Evolutionary conservation across 1,140 invertebrate species (phyloP).

Genomic region (Drosophila gunungcola): DNA sequence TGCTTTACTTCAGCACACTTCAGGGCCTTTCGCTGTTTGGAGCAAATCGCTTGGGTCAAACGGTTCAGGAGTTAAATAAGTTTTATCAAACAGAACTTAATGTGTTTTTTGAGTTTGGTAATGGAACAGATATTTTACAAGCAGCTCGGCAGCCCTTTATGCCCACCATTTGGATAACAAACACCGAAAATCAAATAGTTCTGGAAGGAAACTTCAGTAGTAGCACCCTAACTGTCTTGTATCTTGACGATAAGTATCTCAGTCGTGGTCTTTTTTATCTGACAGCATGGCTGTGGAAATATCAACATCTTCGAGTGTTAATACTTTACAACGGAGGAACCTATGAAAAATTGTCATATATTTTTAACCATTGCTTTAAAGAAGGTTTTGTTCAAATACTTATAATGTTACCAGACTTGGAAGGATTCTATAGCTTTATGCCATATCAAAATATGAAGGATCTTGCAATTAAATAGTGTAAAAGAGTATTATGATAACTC

Average conservation of each 20-base stretch:
- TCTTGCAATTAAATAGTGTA: slow-evolving; percentile 17
- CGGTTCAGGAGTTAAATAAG: slow-evolving; percentile 39
- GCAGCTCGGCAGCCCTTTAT: not conserved
- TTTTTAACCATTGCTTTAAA: slow-evolving; percentile 48
- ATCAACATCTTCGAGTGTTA: slow-evolving; percentile 57
- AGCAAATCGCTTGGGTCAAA: slow-evolving; percentile 23
- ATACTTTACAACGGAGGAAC: slow-evolving; percentile 24
- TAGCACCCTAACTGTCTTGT: slow-evolving; percentile 41
- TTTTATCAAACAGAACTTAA: slow-evolving; percentile 50
- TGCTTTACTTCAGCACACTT: slow-evolving; percentile 36
- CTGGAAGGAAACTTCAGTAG: slow-evolving; percentile 54
- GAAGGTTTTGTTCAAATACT: slow-evolving; percentile 56
- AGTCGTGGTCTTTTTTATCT: slow-evolving; percentile 29
- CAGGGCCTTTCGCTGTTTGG: slow-evolving; percentile 47
- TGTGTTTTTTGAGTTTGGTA: slow-evolving; percentile 49
- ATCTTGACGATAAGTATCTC: slow-evolving; percentile 25
- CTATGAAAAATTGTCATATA: not conserved
- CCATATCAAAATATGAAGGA: slow-evolving; percentile 34
- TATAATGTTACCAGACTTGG: slow-evolving; percentile 8
- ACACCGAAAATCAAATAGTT: slow-evolving; percentile 6
- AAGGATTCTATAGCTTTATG: slow-evolving; percentile 38
- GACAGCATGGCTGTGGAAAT: slow-evolving; percentile 50
- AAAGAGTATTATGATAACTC: slow-evolving; percentile 30
- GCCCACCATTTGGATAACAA: slow-evolving; percentile 26
- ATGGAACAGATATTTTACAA: slow-evolving; percentile 15